Base-by-base conservation (phyloP, 2,113 vertebrate genomes). In the Mobula hypostoma region DNA sequence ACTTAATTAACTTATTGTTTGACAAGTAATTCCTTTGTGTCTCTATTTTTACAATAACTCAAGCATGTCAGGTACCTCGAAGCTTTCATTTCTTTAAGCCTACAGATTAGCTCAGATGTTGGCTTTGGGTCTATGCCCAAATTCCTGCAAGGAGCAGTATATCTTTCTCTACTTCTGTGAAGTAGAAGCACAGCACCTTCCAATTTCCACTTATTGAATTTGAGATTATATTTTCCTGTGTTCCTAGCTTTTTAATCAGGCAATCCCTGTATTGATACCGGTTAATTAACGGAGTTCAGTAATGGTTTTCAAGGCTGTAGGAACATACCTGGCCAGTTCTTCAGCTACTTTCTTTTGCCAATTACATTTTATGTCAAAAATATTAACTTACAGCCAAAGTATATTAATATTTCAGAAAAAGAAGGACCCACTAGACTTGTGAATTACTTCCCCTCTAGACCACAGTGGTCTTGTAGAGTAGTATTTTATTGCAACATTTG, bases 91-190 rank as follows among this genome's bases (percentile, higher is more conserved):
- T 92, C 66, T 70, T 40, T 36, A 7, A 70, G 63, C 68, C 66
- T 92, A 70, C n/a, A 92, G 88, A 92, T 92, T 92, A 92, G 88
- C 88, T 70, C 88, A 92, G 88, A 70, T 92, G 88, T 92, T 92
- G n/a, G 32, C 88, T 92, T 92, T 92, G 88, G 88, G 68, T 70
- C 66, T 17, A 72, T 92, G 88, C 88, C 88, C 88, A 92, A 36
- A 32, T 70, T 91, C 15, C 66, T 92, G 88, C 70, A 36, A 40
- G 66, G 63, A 70, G 88, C 66, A 92, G 68, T 11, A 48, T 74
- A 74, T 56, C 70, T 36, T 56, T 93, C 48, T 74, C 66, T 93
- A 21, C n/a, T 76, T 93, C 12, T 14, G 40, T 93, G 36, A 74
- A 74, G 91, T 29, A 93, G 66, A 93, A 93, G 40, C 40, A 70